phyloP scores from a whole-genome alignment of 2,113 vertebrate genomes.

The Numenius arquata region DNA sequence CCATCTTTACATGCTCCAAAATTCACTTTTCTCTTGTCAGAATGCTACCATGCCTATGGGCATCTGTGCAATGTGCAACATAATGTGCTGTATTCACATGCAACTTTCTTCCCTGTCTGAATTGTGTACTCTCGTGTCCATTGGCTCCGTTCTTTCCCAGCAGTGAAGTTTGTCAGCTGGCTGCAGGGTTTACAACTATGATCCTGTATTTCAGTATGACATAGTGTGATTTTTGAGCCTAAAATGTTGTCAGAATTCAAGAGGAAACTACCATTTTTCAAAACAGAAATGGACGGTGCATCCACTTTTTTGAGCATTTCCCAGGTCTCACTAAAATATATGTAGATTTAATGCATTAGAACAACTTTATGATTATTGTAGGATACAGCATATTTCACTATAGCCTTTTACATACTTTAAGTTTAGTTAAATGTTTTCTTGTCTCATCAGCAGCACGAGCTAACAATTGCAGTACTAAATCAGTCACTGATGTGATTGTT shows the following conservation, averaged over 20 bases:
- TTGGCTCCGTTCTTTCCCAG: neutral
- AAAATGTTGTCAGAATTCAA: neutral
- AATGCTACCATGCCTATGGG: neutral
- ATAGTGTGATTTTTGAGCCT: neutral
- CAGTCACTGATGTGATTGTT: neutral
- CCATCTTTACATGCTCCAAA: neutral
- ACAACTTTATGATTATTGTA: neutral
- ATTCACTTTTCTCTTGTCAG: neutral
- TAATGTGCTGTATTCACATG: neutral
- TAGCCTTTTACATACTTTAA: neutral
- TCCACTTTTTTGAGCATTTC: neutral
- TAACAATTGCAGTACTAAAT: neutral
- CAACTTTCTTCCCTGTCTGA: neutral
- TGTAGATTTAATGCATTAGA: neutral
- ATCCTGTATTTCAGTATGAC: neutral
- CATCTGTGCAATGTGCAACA: neutral
- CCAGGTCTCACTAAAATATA: neutral
- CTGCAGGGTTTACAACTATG: neutral
- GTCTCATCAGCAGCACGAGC: neutral
- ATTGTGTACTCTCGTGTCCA: neutral
- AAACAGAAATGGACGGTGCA: neutral
- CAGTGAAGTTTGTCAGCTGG: neutral
- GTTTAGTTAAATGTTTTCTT: neutral
- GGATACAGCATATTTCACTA: neutral
- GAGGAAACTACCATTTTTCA: neutral